Evolutionary conservation across 2,888 invertebrate genomes (phyloP), one percentile per base, ranked within the genome.

Genomic region (Eilema depressum): DNA sequence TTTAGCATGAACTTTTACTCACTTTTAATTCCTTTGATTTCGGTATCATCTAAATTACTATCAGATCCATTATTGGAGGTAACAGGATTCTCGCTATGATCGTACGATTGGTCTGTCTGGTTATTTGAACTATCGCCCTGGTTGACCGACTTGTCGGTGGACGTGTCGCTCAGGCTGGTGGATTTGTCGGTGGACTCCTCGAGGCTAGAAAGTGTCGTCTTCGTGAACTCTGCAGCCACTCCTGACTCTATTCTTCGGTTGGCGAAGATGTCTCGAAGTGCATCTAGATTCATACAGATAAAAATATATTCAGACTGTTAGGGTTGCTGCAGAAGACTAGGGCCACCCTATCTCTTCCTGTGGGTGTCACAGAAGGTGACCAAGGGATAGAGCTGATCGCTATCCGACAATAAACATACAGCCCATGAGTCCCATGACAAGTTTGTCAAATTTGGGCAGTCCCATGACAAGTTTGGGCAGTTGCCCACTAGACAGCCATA

Each of bases 211-310:
- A 30, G 26, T 17, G 64, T 33, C 25, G 57, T 56, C 33, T 23
- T 66, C 5, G 66, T 66, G 20, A 37, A 12, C 23, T 37, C 57
- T 37, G 66, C 57, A 20, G 66, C 41, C 2, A 25, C 66, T 25
- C 60, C 17, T 7, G 62, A 3, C 17, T 23, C 68, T 30, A 62
- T 25, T 37, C 25, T 63, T 12, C 68, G 23, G 20, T 62, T 68
- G 30, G 56, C 47, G 12, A 68, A 56, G 4, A 68, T 62, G 26
- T 68, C 62, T 33, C 33, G 25, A 2, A 68, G 53, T 28, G 23
- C 61, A 53, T 17, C 68, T 68, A 59, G n/a, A 28, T 11, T 30
- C 1, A 28, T 26, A n/a, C 5, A 14, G 1, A 20, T 20, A 47
- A 20, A 20, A 20, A 53, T 53, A 53, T 53, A 41, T 37, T 37